phyloP scores from a whole-genome alignment of 1,140 invertebrate species.

The Pollicipes pollicipes region DNA sequence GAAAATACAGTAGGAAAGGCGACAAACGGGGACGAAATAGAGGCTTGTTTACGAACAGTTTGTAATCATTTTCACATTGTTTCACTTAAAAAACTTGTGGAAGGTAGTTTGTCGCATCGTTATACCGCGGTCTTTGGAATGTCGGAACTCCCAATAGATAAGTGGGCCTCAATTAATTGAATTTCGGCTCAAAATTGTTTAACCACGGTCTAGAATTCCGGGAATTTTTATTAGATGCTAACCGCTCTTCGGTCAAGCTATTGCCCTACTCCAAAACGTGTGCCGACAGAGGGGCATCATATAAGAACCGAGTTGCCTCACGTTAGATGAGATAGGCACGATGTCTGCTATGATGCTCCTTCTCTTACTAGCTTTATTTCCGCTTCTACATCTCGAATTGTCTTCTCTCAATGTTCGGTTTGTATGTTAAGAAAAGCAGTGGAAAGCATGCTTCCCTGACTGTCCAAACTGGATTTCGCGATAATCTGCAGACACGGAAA shows the following conservation, averaged over 20 bases:
- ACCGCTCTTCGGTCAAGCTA: neutral
- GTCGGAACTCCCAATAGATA: neutral
- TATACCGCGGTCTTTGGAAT: neutral
- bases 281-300: too few relatives aligned
- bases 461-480: too few relatives aligned
- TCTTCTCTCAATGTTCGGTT: too few relatives aligned
- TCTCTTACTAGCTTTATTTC: too few relatives aligned
- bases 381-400: too few relatives aligned
- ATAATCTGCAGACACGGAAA: too few relatives aligned
- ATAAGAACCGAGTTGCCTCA: too few relatives aligned
- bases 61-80: neutral
- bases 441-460: too few relatives aligned
- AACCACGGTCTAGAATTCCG: neutral
- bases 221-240: neutral
- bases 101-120: neutral
- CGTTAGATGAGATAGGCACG: too few relatives aligned
- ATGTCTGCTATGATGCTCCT: too few relatives aligned
- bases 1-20: neutral
- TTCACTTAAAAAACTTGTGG: neutral
- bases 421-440: too few relatives aligned
- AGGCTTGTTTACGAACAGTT: neutral
- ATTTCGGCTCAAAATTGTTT: neutral
- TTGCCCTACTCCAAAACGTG: too few relatives aligned
- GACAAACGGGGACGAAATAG: neutral
- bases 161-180: neutral